These are phyloP conservation scores for Caenorhabditis briggsae DNA, from an alignment of 1,140 invertebrate genomes.

Conservation along the genomic window DNA sequence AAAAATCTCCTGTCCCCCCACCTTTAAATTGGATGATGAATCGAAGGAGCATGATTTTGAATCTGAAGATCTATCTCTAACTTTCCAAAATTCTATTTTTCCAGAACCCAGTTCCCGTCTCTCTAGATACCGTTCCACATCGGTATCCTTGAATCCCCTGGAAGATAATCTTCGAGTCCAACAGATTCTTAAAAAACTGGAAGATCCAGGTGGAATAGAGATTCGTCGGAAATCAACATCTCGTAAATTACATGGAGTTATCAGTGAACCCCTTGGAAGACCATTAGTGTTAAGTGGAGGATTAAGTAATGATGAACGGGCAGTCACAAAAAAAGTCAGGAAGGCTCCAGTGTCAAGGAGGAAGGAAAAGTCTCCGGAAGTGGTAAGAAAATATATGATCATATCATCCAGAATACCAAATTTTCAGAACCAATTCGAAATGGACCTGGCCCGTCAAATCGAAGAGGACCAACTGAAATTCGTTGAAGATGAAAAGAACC, in stretches of 20 bases:
- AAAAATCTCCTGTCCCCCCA: too few species aligned
- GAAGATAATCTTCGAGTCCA: constrained; percentile 25
- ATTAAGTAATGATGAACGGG: constrained; percentile 8
- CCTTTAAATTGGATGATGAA: too few species aligned
- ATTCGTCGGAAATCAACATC: neutral
- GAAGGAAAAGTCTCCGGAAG: neutral
- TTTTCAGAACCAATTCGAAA: neutral
- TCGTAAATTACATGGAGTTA: neutral
- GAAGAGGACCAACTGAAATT: constrained; percentile 45
- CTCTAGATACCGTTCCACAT: neutral
- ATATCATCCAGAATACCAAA: too few species aligned
- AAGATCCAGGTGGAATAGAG: constrained; percentile 33
- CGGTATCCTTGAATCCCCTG: constrained; percentile 6
- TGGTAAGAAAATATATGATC: neutral
- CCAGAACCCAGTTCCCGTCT: constrained; percentile 1
- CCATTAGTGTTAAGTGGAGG: constrained; percentile 9
- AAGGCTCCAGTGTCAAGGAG: neutral
- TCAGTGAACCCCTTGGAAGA: neutral
- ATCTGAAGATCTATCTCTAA: too few species aligned
- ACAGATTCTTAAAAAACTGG: constrained; percentile 24
- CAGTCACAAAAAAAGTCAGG: too few species aligned
- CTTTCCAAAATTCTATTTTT: neutral
- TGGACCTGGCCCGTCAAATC: neutral
- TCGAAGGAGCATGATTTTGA: too few species aligned
- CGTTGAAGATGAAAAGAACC: constrained; percentile 30